These are phyloP conservation scores for Aulostomus chinensis DNA, from an alignment of 2,797 vertebrate genomes.

Conservation along the genomic window DNA sequence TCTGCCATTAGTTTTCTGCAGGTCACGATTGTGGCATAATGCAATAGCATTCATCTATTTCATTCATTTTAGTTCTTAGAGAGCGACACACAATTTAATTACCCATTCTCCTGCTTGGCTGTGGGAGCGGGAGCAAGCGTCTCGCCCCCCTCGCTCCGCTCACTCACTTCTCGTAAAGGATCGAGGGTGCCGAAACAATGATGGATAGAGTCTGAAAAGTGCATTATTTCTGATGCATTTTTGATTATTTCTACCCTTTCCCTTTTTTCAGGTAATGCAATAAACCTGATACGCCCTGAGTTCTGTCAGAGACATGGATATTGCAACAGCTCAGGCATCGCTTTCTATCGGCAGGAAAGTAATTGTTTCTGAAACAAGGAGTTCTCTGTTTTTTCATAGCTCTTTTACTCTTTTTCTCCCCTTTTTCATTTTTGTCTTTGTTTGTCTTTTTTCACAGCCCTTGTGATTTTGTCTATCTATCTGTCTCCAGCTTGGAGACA, in stretches of 20 bases:
- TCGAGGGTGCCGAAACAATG: conserved; percentile 82
- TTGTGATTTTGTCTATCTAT: conserved; percentile 72
- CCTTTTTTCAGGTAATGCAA: conserved; percentile 79
- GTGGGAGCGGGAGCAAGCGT: conserved; percentile 66
- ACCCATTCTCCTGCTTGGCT: conserved; percentile 76
- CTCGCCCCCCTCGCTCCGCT: conserved; percentile 59
- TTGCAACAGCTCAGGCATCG: conserved; percentile 71
- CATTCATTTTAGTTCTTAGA: conserved; percentile 81
- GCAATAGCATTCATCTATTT: conserved; percentile 81
- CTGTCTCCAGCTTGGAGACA: conserved; percentile 73
- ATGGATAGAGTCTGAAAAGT: conserved; percentile 87
- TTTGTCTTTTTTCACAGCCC: conserved; percentile 84
- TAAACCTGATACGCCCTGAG: conserved; percentile 75
- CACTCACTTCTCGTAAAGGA: conserved; percentile 81
- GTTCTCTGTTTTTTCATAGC: conserved; percentile 47
- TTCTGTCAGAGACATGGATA: conserved; percentile 81
- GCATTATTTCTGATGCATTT: conserved; percentile 85
- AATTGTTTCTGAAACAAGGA: conserved; percentile 74
- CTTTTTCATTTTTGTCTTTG: conserved; percentile 76
- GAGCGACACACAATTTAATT: conserved; percentile 82
- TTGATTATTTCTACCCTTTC: conserved; percentile 82
- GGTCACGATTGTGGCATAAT: conserved; percentile 80
- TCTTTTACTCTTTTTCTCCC: conserved; percentile 65
- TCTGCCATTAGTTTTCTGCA: conserved; percentile 79
- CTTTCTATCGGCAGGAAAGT: conserved; percentile 65